Base-by-base conservation (phyloP, 2,113 vertebrate species). In the Myotis lucifugus region DNA sequence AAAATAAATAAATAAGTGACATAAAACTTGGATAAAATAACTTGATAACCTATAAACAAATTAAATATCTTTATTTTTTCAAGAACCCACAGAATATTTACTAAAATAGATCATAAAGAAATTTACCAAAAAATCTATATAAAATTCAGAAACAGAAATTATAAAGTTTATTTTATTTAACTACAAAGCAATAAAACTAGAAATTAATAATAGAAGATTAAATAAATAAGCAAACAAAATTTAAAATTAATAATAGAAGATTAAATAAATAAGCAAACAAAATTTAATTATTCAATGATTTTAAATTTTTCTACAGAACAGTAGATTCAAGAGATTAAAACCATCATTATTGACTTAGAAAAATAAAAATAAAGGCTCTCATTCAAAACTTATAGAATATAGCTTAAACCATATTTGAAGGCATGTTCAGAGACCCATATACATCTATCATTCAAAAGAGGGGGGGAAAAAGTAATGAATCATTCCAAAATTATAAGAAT, bases 261-360 rank as follows among this genome's bases (percentile, higher is more conserved):
- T 67, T 92, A 82, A 92, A 66, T 94, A 72, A 84, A 42, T 66
- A 94, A 92, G 40, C 59, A 91, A 86, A 64, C 27, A 83, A 73
- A 81, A 88, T 69, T 34, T 73, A 91, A 34, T 69, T 50, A 85
- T 67, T 90, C 73, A 56, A 17, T 90, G 18, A 42, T 34, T 81
- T 83, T 70, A 50, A 64, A 56, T 32, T 88, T 87, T n/a, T 88
- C 79, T 92, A 40, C 95, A 89, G 29, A 88, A 74, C 13, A 70
- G 32, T 18, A 79, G n/a, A 50, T 54, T 81, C 46, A 61, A 76
- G 48, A 23, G 34, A 85, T 81, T 66, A 90, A 88, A 90, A 73
- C 37, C 32, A 66, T 25, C n/a, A 69, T 74, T 78, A 79, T 56
- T 67, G 13, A 67, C 29, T 84, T 85, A 94, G 67, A 87, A 69